Conservation (phyloP, 2,797 vertebrate genomes). For the Netta rufina region DNA sequence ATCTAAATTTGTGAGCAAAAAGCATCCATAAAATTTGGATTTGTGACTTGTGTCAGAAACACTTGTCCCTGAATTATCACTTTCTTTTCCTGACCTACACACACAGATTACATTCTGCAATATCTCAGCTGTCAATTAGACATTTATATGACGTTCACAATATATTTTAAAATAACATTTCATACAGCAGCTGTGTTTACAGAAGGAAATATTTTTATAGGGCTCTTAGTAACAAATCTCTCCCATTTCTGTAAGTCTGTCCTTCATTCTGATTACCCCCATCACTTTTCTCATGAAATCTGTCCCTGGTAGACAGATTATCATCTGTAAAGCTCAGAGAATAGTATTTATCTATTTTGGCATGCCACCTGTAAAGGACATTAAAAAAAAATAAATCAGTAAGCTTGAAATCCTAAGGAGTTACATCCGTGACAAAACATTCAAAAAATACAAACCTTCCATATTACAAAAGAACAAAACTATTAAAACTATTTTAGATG, state of each 20-base stretch:
- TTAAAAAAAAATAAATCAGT: neutral
- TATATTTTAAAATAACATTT: slow-evolving; percentile 66
- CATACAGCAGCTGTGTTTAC: slow-evolving; percentile 84
- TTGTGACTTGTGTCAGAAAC: neutral
- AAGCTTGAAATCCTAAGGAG: neutral
- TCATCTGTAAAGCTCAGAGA: slow-evolving; percentile 59
- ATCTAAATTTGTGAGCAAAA: neutral
- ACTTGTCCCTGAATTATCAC: neutral
- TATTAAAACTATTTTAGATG: neutral
- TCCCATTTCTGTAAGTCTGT: slow-evolving; percentile 51
- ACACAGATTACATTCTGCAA: slow-evolving; percentile 14
- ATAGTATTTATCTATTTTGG: slow-evolving; percentile 66
- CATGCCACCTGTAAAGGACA: slow-evolving; percentile 76
- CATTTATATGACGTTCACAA: slow-evolving; percentile 62
- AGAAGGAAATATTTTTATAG: slow-evolving; percentile 81
- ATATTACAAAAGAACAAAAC: neutral
- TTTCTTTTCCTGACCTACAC: slow-evolving; percentile 15
- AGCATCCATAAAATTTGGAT: neutral
- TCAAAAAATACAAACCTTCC: neutral
- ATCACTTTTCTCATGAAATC: slow-evolving; percentile 62
- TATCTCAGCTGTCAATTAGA: slow-evolving; percentile 55
- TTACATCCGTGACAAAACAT: slow-evolving; percentile 1
- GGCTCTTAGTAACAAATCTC: slow-evolving; percentile 72
- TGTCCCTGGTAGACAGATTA: slow-evolving; percentile 66
- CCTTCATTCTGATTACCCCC: slow-evolving; percentile 51